Conservation (phyloP, 2,888 invertebrate species). For the Cactoblastis cactorum region DNA sequence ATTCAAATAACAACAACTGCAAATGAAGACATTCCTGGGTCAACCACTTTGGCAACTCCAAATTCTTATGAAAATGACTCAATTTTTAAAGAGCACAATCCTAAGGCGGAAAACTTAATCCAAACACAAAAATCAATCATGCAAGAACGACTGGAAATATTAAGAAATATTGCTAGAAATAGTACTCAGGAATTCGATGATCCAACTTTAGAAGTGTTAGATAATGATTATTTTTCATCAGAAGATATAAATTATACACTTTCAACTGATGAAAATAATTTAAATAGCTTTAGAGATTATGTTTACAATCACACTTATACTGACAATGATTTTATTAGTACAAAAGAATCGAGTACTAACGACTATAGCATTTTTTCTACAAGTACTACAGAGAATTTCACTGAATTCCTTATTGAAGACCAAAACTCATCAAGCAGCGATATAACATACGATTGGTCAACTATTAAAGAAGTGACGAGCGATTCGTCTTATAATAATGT, state of each 20-base stretch:
- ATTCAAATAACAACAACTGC: neutral
- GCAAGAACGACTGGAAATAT: constrained; percentile 33
- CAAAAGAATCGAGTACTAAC: constrained; percentile 15
- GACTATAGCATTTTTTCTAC: constrained; percentile 13
- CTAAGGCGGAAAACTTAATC: constrained; percentile 25
- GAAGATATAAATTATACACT: constrained; percentile 24
- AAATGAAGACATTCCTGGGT: neutral
- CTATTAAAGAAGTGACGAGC: constrained; percentile 5
- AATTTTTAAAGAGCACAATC: neutral
- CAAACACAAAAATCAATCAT: neutral
- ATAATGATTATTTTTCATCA: constrained; percentile 33
- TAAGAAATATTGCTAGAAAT: constrained; percentile 31
- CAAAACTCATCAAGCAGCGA: constrained; percentile 18
- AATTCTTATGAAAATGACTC: neutral
- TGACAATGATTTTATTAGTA: constrained; percentile 1
- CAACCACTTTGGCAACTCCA: neutral
- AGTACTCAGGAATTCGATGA: constrained; percentile 19
- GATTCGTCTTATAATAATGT: neutral
- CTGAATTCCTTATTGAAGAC: constrained; percentile 18
- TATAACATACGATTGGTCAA: constrained; percentile 8
- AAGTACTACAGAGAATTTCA: constrained; percentile 14
- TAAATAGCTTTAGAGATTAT: constrained; percentile 5
- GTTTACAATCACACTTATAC: constrained; percentile 1
- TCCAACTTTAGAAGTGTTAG: constrained; percentile 23
- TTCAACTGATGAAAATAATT: neutral